Base-by-base conservation (phyloP, 2,113 vertebrate genomes). In the Hypocryptadius cinnamomeus region DNA sequence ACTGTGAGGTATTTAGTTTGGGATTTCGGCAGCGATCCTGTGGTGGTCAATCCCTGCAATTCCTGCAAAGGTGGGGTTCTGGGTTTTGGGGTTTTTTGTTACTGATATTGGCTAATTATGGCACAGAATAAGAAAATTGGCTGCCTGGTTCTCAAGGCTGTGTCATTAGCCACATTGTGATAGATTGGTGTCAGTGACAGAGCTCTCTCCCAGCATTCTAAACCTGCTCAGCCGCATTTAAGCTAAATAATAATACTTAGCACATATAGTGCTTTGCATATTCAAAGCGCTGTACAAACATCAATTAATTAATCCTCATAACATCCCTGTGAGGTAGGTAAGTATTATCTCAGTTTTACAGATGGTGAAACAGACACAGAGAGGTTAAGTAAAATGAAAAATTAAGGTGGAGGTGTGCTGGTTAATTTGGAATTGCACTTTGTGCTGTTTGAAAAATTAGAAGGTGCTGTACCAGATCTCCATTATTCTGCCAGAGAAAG, bases 291-390 rank as follows among this genome's bases (percentile, higher is more conserved):
- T 93, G 92, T 96, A 95, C 95, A 97, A 97, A 96, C 95, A 96
- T 78, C 92, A 95, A 97, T 96, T 96, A 97, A 97, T 96, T 96
- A 97, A 96, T 96, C 92, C 90, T 94, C 89, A 87, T 94, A 95
- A 96, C 95, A 95, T 95, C 94, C 96, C 95, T 96, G 92, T 89
- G 90, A 96, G 95, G 93, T 95, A 91, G 94, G 96, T 88, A 96
- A 80, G 94, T 95, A 96, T 97, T 97, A 97, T 97, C 96, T 97
- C 93, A 48, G 78, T 79, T 95, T 95, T 96, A 96, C 96, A 97
- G 95, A 95, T 97, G 91, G 95, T 27, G 57, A 95, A 96, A 91
- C 85, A 93, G 94, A 94, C 94, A 87, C 87, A 82, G 86, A 92
- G 84, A 97, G 94, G 95, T 95, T 96, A 96, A 96, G 93, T 88